These are phyloP conservation scores for Formicarius rufipectus DNA, from an alignment of 2,113 vertebrate species.

Conservation along the genomic window DNA sequence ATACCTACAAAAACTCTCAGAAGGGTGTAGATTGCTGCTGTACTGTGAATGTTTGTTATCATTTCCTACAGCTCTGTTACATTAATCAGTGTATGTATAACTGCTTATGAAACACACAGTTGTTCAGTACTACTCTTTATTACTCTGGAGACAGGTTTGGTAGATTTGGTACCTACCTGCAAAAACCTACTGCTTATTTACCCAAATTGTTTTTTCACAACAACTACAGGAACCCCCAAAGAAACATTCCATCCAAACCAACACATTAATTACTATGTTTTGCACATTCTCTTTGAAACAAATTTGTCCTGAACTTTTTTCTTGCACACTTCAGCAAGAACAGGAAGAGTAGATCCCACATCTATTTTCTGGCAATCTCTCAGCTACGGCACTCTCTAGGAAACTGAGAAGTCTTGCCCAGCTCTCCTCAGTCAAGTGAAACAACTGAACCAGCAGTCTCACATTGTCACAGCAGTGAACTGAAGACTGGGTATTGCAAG, in stretches of 20 bases:
- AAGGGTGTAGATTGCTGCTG: background rate
- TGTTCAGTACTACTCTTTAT: background rate
- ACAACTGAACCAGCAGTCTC: background rate
- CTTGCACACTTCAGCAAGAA: background rate
- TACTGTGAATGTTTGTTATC: background rate
- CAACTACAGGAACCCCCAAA: background rate
- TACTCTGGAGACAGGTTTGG: background rate
- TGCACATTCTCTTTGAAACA: background rate
- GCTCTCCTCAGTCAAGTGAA: background rate
- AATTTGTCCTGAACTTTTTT: background rate
- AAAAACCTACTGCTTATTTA: background rate
- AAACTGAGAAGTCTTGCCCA: background rate
- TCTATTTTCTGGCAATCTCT: background rate
- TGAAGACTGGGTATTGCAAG: background rate
- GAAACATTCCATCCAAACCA: background rate
- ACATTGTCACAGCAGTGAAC: background rate
- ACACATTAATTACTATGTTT: background rate
- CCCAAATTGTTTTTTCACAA: background rate
- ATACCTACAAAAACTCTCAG: background rate
- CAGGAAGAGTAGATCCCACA: background rate
- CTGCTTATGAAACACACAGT: background rate
- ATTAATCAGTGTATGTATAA: background rate
- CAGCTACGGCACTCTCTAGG: background rate
- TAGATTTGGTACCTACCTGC: background rate
- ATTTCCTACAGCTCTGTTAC: background rate